Evolutionary conservation across 2,888 invertebrate genomes (phyloP), one percentile per base, ranked within the genome.

Genomic region (Campoletis raptor): DNA sequence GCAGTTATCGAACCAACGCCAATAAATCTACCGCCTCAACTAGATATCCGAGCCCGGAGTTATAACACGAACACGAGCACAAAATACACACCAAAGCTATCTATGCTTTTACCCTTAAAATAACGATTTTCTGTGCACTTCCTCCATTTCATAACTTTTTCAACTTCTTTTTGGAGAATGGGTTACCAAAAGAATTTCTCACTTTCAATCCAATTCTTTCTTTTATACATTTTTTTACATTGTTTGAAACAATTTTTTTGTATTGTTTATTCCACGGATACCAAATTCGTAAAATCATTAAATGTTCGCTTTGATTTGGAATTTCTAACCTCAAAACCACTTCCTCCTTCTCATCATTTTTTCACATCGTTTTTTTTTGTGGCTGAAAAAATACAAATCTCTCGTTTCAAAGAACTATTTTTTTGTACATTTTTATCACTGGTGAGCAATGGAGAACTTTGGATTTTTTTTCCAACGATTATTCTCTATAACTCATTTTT

Each of bases 1-100:
- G 91, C 91, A 90, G 91, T 92, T 93, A 93, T 93, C 93, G 91
- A 91, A 90, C 90, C 91, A 93, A 92, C 92, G 92, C 91, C 92
- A 92, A 93, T 93, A 93, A 93, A 93, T 93, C 93, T 92, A 90
- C 89, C 74, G 90, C 90, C 92, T 92, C 93, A 93, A 93, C 93
- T 93, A 93, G 93, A 93, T 92, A 74, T 81, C 40, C 92, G 92
- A 89, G 91, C 92, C 92, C 88, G 87, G 90, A 91, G 91, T 90
- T 90, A 90, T 90, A 88, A 84, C 81, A 82, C 87, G 82, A 86
- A 88, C 87, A 88, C 87, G 88, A 90, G 89, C 85, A 79, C 87
- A 88, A 86, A 77, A 70, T 61, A 42, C 30, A 40, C 81, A 77
- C 80, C 80, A 81, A 77, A 82, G 86, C 88, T 85, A 85, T 90